Conservation (phyloP, 2,797 vertebrate species). For the Loris lydekkerianus region DNA sequence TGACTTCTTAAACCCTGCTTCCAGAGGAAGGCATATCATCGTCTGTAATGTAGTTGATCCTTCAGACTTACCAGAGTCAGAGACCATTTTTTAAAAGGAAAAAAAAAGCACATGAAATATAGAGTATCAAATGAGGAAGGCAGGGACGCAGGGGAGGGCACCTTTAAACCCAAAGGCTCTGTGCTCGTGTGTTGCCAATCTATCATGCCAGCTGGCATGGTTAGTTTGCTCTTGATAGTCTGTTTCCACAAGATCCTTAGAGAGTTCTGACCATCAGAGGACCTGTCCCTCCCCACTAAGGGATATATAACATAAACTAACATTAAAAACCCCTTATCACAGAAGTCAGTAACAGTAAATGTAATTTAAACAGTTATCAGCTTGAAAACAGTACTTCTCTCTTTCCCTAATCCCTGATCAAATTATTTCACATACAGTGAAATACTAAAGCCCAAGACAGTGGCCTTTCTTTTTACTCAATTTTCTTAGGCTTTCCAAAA, state of each 20-base stretch:
- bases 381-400: slow-evolving; percentile 20
- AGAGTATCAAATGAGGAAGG: neutral
- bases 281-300: neutral
- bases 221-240: slow-evolving; percentile 51
- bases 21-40: slow-evolving; percentile 70
- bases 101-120: slow-evolving; percentile 11
- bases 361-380: slow-evolving; percentile 33
- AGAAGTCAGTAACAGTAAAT: neutral
- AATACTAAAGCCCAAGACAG: neutral
- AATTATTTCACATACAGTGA: neutral
- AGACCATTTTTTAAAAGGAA: slow-evolving; percentile 25
- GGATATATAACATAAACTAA: neutral
- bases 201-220: slow-evolving; percentile 57
- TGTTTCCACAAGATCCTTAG: slow-evolving; percentile 66
- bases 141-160: slow-evolving; percentile 28
- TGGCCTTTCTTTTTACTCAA: neutral
- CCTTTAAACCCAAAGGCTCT: slow-evolving; percentile 66
- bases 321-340: neutral
- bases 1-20: slow-evolving; percentile 68
- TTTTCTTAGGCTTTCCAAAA: slow-evolving; percentile 15
- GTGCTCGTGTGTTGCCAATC: slow-evolving; percentile 66
- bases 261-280: slow-evolving; percentile 37
- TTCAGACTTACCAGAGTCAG: slow-evolving; percentile 57
- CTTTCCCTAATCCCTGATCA: neutral
- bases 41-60: slow-evolving; percentile 66